Evolutionary conservation across 2,797 vertebrate genomes (phyloP), one percentile per base, ranked within the genome.

Genomic region (Naso thynnoides): DNA sequence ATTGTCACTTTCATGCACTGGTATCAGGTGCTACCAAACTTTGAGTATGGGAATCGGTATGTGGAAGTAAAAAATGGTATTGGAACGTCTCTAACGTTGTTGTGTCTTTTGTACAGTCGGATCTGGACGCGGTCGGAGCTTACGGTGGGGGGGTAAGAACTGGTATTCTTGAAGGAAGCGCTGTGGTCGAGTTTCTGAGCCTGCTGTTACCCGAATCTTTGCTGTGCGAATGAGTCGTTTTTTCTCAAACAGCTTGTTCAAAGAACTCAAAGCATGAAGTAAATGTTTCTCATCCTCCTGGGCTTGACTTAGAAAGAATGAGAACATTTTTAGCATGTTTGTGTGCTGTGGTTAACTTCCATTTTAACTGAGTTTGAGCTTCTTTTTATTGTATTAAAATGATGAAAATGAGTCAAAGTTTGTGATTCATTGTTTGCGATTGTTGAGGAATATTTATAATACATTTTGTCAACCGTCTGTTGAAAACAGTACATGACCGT

Each of bases 121-220:
- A 93, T 66, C 79, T 91, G 19, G 92, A 93, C 70, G 73, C 73
- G 0, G 76, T 86, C 0, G 90, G 84, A 26, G 82, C 81, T 36
- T 89, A 88, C 23, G 75, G 76, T 57, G 87, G 65, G 67, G 89
- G 82, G 90, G 93, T 93, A 85, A 94, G 92, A 48, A 67, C 49
- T 11, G 23, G 36, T 19, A 0, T 14, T 31, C 0, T n/a, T 48
- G 29, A 56, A 1, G n/a, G n/a, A n/a, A n/a, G n/a, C 2, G 23
- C 44, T 11, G 6, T 50, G 42, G 14, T 60, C 52, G n/a, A 18
- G 33, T 54, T 38, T 58, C 48, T 62, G 44, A 57, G 33, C 26
- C 18, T 2, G 6, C 31, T 31, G 31, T 33, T 42, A 41, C 48
- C 13, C 39, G 1, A 5, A 21, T 6, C 15, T 36, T n/a, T 73